Evolutionary conservation across 1,140 invertebrate genomes (phyloP), one percentile per base, ranked within the genome.

Genomic region (Trissolcus basalis): DNA sequence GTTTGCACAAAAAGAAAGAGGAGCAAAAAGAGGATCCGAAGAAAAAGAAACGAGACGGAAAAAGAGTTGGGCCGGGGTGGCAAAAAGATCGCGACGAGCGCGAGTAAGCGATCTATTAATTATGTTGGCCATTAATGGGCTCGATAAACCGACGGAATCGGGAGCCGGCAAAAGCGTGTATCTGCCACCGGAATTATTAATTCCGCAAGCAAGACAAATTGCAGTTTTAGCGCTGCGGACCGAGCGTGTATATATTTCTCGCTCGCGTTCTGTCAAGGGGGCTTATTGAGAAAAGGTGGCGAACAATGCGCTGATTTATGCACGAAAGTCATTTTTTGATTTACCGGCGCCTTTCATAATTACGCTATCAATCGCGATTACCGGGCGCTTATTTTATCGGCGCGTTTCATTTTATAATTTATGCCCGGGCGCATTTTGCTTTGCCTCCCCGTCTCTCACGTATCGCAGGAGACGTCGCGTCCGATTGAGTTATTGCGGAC

Each of bases 161-260:
- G 69, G 73, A 73, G 69, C 70, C 60, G 64, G 64, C 54, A 48
- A 49, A 65, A 67, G 54, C 55, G 69, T 51, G 65, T 68, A 70
- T 74, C 61, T 72, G 77, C 77, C 64, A 72, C 70, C 67, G 73
- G 74, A 80, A 77, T 80, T 80, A 77, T 77, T 78, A 70, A 74
- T 74, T 44, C 16, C 49, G 27, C 65, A 45, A 70, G 76, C 19
- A 73, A 73, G 65, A 78, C 76, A 78, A 78, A 74, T 78, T 78
- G 76, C 65, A 67, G 64, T 74, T 74, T 78, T 78, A 70, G 70
- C 70, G 50, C 69, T 39, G 36, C 36, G 3, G n/a, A n/a, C 36
- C 36, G 9, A 13, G 2, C n/a, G 12, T 3, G 47, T 54, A 54
- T 59, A 70, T 76, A 27, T 76, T 65, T 58, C 58, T 59, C 60